phyloP scores from a whole-genome alignment of 2,797 vertebrate species.

The Cebuella pygmaea region DNA sequence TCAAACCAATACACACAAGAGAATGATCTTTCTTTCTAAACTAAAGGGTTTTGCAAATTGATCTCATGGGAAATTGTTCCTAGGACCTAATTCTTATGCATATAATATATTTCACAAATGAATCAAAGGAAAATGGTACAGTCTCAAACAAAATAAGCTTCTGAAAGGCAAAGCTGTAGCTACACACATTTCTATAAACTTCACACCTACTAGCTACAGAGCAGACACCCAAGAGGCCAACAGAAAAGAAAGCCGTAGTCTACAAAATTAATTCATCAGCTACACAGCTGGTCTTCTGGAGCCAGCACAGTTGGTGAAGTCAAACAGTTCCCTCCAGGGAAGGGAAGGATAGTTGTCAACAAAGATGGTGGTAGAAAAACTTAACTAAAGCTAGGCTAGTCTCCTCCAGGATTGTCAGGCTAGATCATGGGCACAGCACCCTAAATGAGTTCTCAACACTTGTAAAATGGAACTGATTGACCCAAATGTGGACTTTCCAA shows the following conservation, averaged over 20 bases:
- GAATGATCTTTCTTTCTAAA: conserved; percentile 78
- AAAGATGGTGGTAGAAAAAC: background rate
- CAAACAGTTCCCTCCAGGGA: background rate
- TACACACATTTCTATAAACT: conserved; percentile 58
- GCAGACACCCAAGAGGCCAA: background rate
- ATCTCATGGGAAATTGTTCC: conserved; percentile 82
- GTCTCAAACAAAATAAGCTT: conserved; percentile 76
- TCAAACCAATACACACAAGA: conserved; percentile 83
- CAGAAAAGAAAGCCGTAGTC: background rate
- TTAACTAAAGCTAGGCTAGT: background rate
- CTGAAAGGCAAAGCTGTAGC: conserved; percentile 65
- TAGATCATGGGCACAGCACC: background rate
- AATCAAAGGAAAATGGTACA: conserved; percentile 80
- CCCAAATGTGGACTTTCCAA: background rate
- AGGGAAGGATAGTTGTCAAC: background rate
- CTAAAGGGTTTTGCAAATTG: conserved; percentile 84
- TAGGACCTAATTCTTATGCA: conserved; percentile 80
- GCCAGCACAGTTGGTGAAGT: background rate
- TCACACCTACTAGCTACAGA: background rate
- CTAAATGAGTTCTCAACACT: background rate
- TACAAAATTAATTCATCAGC: background rate
- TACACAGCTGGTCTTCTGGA: background rate
- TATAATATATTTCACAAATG: conserved; percentile 75
- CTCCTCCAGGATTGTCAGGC: background rate
- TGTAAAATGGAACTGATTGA: background rate